These are phyloP conservation scores for Poecilobothrus nobilitatus DNA, from an alignment of 2,888 invertebrate genomes.

Conservation along the genomic window DNA sequence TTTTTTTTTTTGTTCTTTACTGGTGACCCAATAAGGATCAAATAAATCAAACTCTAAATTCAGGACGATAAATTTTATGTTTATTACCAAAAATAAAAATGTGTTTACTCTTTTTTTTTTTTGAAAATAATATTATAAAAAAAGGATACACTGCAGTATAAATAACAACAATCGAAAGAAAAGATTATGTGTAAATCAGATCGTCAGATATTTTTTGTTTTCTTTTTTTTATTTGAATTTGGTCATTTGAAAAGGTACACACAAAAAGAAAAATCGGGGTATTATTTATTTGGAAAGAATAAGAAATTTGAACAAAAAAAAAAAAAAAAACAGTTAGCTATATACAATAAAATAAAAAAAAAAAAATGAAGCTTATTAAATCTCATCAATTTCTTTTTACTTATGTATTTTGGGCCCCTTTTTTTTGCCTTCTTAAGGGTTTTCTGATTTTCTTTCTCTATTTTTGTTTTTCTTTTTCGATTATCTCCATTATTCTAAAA, in stretches of 20 bases:
- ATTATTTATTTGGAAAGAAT: neutral
- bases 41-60: conserved; percentile 11
- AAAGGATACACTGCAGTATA: too few relatives aligned
- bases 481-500: too few relatives aligned
- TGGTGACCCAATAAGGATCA: conserved; percentile 8
- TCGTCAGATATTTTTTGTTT: neutral
- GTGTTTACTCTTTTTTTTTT: neutral
- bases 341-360: neutral
- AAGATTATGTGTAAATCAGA: conserved; percentile 1
- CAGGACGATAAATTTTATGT: conserved; percentile 11
- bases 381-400: neutral
- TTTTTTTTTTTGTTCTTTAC: conserved; percentile 2
- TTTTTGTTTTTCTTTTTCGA: too few relatives aligned
- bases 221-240: neutral
- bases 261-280: neutral
- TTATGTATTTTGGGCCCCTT: neutral
- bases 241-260: too few relatives aligned
- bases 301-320: neutral
- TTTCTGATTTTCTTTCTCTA: too few relatives aligned
- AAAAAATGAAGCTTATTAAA: neutral
- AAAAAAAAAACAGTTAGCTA: too few relatives aligned
- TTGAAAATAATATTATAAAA: neutral
- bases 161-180: neutral
- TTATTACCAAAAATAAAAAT: neutral
- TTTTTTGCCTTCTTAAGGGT: neutral